Evolutionary conservation across 2,888 invertebrate genomes (phyloP).

Genomic region (Synergus gifuensis): DNA sequence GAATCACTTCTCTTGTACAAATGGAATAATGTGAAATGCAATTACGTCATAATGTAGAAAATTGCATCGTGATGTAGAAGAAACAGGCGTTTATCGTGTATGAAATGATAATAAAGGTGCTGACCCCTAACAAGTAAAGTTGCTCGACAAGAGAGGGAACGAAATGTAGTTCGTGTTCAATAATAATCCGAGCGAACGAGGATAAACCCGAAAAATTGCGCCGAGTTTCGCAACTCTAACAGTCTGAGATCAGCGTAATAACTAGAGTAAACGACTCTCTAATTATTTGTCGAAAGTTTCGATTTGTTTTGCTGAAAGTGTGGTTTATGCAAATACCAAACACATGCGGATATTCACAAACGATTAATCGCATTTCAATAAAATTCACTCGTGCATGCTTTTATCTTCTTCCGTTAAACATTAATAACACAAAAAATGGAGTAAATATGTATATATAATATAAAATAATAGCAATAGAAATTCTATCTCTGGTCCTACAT

Average conservation of each 20-base stretch:
- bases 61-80: not conserved
- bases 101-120: not conserved
- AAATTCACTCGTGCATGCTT: not conserved
- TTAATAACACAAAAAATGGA: not conserved
- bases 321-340: not conserved
- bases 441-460: too few relatives aligned
- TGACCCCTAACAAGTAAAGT: not conserved
- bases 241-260: not conserved
- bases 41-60: not conserved
- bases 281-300: constrained; percentile 16
- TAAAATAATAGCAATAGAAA: not conserved
- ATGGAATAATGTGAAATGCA: not conserved
- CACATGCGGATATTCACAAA: not conserved
- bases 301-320: constrained; percentile 17
- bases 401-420: not conserved
- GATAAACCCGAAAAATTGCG: constrained; percentile 20
- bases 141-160: not conserved
- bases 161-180: constrained; percentile 23
- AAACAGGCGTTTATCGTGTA: not conserved
- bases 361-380: not conserved
- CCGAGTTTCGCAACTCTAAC: not conserved
- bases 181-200: constrained; percentile 12
- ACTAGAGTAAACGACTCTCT: not conserved
- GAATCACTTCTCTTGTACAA: not conserved
- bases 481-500: not conserved